phyloP scores from a whole-genome alignment of 2,888 invertebrate genomes.

The Leistus spinibarbis region DNA sequence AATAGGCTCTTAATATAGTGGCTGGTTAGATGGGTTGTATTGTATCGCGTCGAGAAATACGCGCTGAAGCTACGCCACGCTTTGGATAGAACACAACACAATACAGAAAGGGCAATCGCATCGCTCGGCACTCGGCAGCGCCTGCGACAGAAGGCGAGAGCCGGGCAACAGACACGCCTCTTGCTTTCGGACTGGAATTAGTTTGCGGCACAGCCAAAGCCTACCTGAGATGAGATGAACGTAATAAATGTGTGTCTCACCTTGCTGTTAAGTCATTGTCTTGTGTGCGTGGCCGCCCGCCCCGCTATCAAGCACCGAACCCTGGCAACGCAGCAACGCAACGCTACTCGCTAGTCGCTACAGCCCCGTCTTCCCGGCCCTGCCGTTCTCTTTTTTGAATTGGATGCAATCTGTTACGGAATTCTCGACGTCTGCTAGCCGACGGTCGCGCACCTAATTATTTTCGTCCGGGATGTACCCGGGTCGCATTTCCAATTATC shows the following conservation, averaged over 20 bases:
- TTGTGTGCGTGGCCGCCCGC: conserved; percentile 29
- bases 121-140: conserved; percentile 1
- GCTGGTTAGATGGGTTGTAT: too few species aligned
- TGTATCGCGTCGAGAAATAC: too few species aligned
- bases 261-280: conserved; percentile 40
- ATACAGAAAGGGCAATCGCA: background rate
- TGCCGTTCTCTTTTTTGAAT: conserved; percentile 34
- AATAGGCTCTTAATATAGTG: too few species aligned
- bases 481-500: conserved; percentile 36
- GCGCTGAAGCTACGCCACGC: too few species aligned
- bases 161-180: conserved; percentile 54
- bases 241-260: conserved; percentile 42
- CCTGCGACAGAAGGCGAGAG: conserved; percentile 41
- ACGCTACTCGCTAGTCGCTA: background rate
- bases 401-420: conserved; percentile 38
- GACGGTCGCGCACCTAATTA: conserved; percentile 39
- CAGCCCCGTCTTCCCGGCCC: background rate
- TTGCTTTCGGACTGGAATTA: conserved; percentile 53
- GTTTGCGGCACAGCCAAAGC: conserved; percentile 49
- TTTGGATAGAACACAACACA: too few species aligned
- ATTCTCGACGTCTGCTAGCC: conserved; percentile 38
- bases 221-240: conserved; percentile 48
- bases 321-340: conserved; percentile 3
- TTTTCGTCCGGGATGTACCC: conserved; percentile 36
- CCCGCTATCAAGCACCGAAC: conserved; percentile 22